Evolutionary conservation across 2,797 vertebrate species (phyloP).

Genomic region (Limosa lapponica): DNA sequence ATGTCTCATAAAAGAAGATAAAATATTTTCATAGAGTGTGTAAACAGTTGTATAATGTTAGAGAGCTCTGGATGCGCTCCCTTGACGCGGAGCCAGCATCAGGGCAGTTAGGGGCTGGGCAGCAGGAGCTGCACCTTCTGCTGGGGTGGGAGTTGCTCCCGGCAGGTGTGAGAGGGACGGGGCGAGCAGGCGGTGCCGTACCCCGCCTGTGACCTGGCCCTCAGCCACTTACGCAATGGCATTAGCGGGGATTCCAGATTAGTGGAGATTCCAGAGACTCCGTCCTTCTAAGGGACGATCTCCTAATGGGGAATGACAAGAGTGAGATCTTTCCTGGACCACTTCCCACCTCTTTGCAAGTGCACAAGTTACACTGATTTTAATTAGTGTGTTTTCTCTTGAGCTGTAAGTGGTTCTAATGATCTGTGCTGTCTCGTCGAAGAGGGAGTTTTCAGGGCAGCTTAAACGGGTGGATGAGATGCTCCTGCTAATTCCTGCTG

Average conservation of each 20-base stretch:
- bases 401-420: neutral
- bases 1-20: conserved; percentile 7
- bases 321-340: neutral
- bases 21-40: neutral
- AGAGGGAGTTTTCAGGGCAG: neutral
- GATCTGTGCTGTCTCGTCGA: neutral
- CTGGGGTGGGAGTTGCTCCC: neutral
- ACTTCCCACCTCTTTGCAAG: neutral
- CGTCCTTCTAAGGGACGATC: neutral
- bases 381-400: neutral
- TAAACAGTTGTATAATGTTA: neutral
- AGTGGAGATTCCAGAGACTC: conserved; percentile 46
- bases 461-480: neutral
- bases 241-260: conserved; percentile 55
- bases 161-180: fast-evolving
- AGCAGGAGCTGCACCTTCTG: neutral
- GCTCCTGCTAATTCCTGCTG: neutral
- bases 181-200: neutral
- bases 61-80: neutral
- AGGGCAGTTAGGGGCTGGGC: neutral
- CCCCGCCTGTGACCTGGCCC: conserved; percentile 6
- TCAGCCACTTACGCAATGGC: conserved; percentile 5
- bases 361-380: neutral
- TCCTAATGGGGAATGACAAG: conserved; percentile 31
- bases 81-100: neutral